Evolutionary conservation across 2,113 vertebrate genomes (phyloP).

Genomic region (Rhea americana): DNA sequence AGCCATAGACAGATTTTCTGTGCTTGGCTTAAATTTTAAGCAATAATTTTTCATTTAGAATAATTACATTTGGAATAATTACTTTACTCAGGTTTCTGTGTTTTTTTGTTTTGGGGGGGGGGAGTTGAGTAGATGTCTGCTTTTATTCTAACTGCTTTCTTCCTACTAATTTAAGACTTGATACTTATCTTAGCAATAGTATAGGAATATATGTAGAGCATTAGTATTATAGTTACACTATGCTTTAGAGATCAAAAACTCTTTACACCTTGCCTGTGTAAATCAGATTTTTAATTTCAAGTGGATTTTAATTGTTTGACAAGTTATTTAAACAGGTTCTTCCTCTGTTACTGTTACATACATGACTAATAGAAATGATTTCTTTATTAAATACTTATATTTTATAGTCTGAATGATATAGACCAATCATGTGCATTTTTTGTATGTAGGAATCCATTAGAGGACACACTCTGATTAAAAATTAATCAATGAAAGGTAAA

Average conservation of each 20-base stretch:
- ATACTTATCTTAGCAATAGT: not conserved
- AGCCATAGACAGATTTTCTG: not conserved
- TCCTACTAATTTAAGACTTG: not conserved
- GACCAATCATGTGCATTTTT: slow-evolving; percentile 86
- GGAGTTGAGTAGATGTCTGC: not conserved
- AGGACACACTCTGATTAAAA: slow-evolving; percentile 85
- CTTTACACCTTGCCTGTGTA: slow-evolving; percentile 14
- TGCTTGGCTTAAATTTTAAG: not conserved
- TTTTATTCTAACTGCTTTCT: not conserved
- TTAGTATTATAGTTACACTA: not conserved
- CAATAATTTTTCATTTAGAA: not conserved
- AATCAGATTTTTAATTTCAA: not conserved
- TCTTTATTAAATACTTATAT: slow-evolving; percentile 72
- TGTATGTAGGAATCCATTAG: slow-evolving; percentile 83
- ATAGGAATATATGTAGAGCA: not conserved
- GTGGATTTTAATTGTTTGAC: slow-evolving; percentile 30
- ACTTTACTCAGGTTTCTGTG: not conserved
- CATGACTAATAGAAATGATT: slow-evolving; percentile 60
- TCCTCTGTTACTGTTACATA: slow-evolving; percentile 53
- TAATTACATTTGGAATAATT: not conserved
- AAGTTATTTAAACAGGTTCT: slow-evolving; percentile 47
- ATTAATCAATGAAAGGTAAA: slow-evolving; percentile 86
- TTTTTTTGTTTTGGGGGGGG: not conserved
- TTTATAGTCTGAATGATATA: slow-evolving; percentile 75
- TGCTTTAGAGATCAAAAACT: slow-evolving; percentile 7